Evolutionary conservation across 2,797 vertebrate species (phyloP).

Genomic region (Pseudomugil tenellus): DNA sequence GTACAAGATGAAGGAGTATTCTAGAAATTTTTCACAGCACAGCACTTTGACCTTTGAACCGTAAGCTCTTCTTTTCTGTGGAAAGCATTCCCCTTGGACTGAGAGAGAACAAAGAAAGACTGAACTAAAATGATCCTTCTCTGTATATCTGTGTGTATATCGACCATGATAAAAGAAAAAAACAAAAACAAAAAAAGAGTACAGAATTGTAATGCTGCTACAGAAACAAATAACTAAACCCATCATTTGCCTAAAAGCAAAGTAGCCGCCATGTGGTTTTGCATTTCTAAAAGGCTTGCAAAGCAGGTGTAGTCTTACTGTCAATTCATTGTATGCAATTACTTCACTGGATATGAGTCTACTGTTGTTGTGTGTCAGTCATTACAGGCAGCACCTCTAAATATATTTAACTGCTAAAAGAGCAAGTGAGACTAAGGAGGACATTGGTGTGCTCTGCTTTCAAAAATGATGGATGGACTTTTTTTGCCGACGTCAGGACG

Average conservation of each 20-base stretch:
- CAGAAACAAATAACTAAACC: slow-evolving; percentile 73
- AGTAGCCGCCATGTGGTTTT: slow-evolving; percentile 69
- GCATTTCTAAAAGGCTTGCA: slow-evolving; percentile 74
- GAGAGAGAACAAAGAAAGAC: slow-evolving; percentile 70
- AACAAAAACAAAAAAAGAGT: slow-evolving; percentile 63
- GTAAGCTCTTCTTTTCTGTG: slow-evolving; percentile 81
- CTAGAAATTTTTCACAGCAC: slow-evolving; percentile 85
- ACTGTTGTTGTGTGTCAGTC: slow-evolving; percentile 74
- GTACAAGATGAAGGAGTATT: slow-evolving; percentile 92
- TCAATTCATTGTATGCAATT: slow-evolving; percentile 76
- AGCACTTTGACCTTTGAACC: slow-evolving; percentile 95
- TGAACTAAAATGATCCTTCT: slow-evolving; percentile 68
- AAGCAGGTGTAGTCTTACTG: slow-evolving; percentile 70
- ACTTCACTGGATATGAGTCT: slow-evolving; percentile 84
- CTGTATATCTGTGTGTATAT: slow-evolving; percentile 77
- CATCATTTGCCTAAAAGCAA: slow-evolving; percentile 67
- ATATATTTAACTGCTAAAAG: slow-evolving; percentile 69
- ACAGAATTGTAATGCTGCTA: slow-evolving; percentile 85
- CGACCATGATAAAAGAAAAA: slow-evolving; percentile 69
- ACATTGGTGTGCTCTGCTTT: slow-evolving; percentile 50
- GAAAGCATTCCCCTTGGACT: slow-evolving; percentile 90
- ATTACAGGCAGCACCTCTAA: slow-evolving; percentile 66
- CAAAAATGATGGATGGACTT: slow-evolving; percentile 49
- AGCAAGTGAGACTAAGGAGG: slow-evolving; percentile 57
- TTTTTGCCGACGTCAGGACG: slow-evolving; percentile 26